A percentile compares a stretch with the other conserved stretches of the same genome.
phyloP scores from a whole-genome alignment of 2,888 invertebrate species.

The Geophilus truncorum region DNA sequence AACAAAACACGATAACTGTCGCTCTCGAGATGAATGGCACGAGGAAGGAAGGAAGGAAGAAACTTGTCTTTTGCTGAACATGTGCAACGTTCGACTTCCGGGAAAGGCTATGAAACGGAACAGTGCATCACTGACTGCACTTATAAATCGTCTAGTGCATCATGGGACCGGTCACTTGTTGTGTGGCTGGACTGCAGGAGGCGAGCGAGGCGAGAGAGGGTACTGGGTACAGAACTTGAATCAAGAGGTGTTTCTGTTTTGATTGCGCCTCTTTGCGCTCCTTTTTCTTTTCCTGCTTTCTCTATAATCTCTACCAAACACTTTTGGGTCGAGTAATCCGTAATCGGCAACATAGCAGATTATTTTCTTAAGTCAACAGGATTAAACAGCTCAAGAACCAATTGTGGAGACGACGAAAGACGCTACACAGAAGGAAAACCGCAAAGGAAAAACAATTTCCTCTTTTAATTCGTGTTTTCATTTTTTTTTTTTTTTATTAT shows the following conservation, averaged over 20 bases:
- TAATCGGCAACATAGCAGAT: constrained; percentile 16
- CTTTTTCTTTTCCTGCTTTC: neutral
- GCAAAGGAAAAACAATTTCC: neutral
- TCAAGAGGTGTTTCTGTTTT: neutral
- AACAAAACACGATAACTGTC: constrained; percentile 16
- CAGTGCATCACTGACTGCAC: neutral
- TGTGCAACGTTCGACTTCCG: constrained; percentile 7
- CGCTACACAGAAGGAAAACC: neutral
- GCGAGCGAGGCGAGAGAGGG: neutral
- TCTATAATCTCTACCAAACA: constrained; percentile 13
- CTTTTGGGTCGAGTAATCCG: constrained; percentile 12
- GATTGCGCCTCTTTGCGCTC: constrained; percentile 2
- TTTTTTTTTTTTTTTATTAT: neutral
- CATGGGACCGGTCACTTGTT: neutral
- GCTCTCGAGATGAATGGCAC: constrained; percentile 12
- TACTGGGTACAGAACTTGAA: neutral
- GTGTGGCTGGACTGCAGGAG: neutral
- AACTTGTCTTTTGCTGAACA: constrained; percentile 11
- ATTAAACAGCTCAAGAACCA: constrained; percentile 20
- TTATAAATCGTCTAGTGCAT: neutral
- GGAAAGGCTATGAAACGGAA: constrained; percentile 12
- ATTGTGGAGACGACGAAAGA: neutral
- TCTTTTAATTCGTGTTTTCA: neutral
- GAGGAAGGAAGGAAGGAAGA: constrained; percentile 13
- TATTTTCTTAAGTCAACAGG: constrained; percentile 12